Conservation (phyloP, 1,140 invertebrate species). For the Leucophenga varia region DNA sequence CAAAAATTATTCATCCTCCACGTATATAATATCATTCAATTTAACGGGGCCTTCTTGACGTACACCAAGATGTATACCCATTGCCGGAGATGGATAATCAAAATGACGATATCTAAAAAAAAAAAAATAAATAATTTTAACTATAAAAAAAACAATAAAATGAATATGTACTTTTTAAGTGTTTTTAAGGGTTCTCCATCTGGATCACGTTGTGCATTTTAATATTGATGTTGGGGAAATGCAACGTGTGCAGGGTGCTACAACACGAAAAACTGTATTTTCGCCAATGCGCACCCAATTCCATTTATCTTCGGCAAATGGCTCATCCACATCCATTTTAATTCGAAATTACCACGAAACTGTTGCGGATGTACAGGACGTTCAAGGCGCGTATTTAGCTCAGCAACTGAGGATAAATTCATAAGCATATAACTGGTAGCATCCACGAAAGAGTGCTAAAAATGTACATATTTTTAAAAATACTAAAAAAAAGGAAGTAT, state of each 20-base stretch:
- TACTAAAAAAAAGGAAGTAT: no score
- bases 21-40: conserved; percentile 41
- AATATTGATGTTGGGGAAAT: conserved; percentile 64
- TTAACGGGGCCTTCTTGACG: conserved; percentile 34
- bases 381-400: conserved; percentile 55
- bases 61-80: conserved; percentile 48
- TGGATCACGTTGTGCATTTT: conserved; percentile 58
- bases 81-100: conserved; percentile 33
- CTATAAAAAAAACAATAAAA: no score
- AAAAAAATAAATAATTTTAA: background rate
- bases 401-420: conserved; percentile 56
- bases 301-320: conserved; percentile 60
- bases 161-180: no score
- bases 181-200: conserved; percentile 63
- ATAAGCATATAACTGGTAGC: conserved; percentile 58
- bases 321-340: conserved; percentile 52
- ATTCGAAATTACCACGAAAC: conserved; percentile 60
- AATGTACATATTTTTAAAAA: background rate
- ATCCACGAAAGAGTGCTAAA: conserved; percentile 58
- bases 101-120: conserved; percentile 42
- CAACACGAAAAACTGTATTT: conserved; percentile 46
- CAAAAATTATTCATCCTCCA: conserved; percentile 29
- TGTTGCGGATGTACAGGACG: conserved; percentile 58
- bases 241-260: conserved; percentile 58
- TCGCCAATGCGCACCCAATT: conserved; percentile 51